Percentiles rank a stretch among this genome's conserved stretches.
phyloP scores from a whole-genome alignment of 1,140 invertebrate species.

The Fopius arisanus region DNA sequence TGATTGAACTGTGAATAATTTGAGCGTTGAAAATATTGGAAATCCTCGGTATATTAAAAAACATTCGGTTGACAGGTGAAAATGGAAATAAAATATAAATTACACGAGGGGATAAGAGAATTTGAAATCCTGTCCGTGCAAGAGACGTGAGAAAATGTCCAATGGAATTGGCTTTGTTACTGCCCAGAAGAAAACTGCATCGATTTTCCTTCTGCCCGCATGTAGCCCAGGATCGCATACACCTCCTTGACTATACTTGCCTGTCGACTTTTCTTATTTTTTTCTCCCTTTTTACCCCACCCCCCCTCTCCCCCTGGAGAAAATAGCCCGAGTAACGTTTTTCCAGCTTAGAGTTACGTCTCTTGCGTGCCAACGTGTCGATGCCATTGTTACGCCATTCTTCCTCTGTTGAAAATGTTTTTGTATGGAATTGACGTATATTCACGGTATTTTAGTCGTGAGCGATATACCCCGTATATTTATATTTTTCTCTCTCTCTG shows the following conservation, averaged over 20 bases:
- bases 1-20: neutral
- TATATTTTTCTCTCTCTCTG: neutral
- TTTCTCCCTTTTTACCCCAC: no score
- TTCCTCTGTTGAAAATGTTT: conserved; percentile 20
- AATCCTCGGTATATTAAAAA: neutral
- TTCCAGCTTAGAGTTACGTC: conserved; percentile 1
- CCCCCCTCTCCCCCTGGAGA: no score
- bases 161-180: conserved; percentile 29
- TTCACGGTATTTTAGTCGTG: neutral
- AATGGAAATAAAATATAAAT: neutral
- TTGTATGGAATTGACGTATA: neutral
- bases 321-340: conserved; percentile 26
- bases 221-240: neutral
- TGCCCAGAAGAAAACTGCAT: conserved; percentile 19
- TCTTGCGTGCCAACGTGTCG: conserved; percentile 15
- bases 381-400: conserved; percentile 31
- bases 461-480: neutral
- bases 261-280: neutral
- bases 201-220: conserved; percentile 4
- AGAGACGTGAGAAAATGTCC: neutral
- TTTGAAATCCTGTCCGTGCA: neutral
- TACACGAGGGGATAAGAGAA: neutral
- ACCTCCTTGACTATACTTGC: neutral
- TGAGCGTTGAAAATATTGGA: neutral
- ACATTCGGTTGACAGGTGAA: neutral